Evolutionary conservation across 2,888 invertebrate species (phyloP), one percentile per base, ranked within the genome.

Genomic region (Antheraea yamamai): DNA sequence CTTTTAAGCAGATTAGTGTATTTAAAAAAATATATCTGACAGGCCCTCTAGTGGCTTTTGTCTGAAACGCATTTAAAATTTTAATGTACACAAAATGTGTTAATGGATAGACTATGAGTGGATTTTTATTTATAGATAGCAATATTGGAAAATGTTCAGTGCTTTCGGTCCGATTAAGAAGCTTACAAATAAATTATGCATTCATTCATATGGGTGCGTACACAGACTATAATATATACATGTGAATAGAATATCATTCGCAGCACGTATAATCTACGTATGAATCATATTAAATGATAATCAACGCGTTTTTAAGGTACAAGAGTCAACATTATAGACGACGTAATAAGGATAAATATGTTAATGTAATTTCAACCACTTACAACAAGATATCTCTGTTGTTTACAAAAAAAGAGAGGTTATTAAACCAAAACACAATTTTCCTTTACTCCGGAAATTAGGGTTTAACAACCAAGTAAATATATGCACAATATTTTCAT

Each of bases 1-100:
- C 88, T 87, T 87, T 88, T 86, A 89, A 84, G 79, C 77, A 85
- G 87, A 87, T 89, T 86, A 87, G 84, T 81, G 82, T 79, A 80
- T 83, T 84, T 81, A 84, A 88, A 87, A 85, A 84, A 83, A 52
- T 52, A 82, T 80, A 78, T 84, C 83, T 88, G 89, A 90, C 90
- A 89, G 88, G 83, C 82, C 85, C 82, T 84, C 84, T 83, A 75
- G 82, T 78, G 81, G 80, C 75, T 80, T 79, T 81, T 83, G 85
- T 85, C 84, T 82, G 79, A 73, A 30, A 58, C n/a, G 72, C 35
- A 71, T 75, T 73, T 73, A 61, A 76, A 76, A 77, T 76, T 73
- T 58, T 61, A 71, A 58, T 74, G 58, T 74, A 72, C 47, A 61
- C 71, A 71, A 73, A 73, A 71, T 47, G 74, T 71, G 74, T 74